A percentile compares a stretch with the other conserved stretches of the same genome.
Conservation (phyloP, 2,888 invertebrate species). For the Drosophila barbarae region DNA sequence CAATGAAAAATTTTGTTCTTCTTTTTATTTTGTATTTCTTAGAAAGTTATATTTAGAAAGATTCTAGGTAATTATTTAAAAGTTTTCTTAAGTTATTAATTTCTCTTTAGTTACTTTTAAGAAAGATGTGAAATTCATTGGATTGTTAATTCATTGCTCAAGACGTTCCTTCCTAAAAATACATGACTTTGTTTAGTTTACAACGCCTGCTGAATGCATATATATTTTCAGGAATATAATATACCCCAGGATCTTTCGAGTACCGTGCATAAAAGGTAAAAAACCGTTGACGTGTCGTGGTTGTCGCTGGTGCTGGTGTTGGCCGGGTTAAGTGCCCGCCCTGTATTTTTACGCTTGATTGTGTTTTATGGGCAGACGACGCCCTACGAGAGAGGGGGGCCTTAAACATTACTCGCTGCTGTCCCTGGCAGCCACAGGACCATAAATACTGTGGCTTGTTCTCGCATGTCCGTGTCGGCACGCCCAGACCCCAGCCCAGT, state of each 20-base stretch:
- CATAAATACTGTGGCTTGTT: constrained; percentile 72
- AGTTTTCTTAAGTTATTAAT: no score
- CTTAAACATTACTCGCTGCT: constrained; percentile 40
- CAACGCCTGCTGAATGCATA: not conserved
- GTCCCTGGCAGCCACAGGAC: constrained; percentile 55
- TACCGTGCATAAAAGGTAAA: constrained; percentile 37
- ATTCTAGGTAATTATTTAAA: no score
- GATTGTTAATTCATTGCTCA: not conserved
- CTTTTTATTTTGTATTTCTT: no score
- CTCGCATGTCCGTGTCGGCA: constrained; percentile 67
- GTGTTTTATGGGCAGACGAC: constrained; percentile 67
- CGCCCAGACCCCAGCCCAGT: constrained; percentile 38
- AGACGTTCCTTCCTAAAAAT: not conserved
- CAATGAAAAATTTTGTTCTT: no score
- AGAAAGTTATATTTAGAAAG: no score
- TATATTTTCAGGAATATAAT: constrained; percentile 22
- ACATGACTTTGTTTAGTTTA: not conserved
- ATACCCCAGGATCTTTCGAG: constrained; percentile 22
- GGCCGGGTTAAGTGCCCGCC: constrained; percentile 66
- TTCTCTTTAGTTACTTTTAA: not conserved
- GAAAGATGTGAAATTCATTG: not conserved
- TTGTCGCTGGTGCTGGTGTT: constrained; percentile 33
- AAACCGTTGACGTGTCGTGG: constrained; percentile 57
- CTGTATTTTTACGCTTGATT: constrained; percentile 72
- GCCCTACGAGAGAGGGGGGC: constrained; percentile 23